Conservation (phyloP, 1,140 invertebrate species). For the Cherax quadricarinatus region DNA sequence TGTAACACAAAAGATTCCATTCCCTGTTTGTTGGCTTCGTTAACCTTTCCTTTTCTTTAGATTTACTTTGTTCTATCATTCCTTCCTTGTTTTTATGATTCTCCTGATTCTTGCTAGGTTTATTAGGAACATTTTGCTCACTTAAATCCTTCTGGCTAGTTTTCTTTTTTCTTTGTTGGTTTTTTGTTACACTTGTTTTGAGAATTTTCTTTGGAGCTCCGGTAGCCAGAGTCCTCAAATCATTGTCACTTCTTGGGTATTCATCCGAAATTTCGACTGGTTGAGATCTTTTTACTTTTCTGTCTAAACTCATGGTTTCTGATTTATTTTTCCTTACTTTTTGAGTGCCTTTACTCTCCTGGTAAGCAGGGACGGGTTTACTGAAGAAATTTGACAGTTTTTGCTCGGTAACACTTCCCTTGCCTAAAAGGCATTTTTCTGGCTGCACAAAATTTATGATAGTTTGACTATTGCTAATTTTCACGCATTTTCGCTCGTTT, state of each 20-base stretch:
- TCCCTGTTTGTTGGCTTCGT: not conserved
- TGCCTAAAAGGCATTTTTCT: not conserved
- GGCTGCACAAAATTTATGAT: not conserved
- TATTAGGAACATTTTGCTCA: not conserved
- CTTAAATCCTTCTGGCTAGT: slow-evolving; percentile 26
- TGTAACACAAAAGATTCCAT: slow-evolving; percentile 15
- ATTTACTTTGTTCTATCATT: not conserved
- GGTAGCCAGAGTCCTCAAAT: not conserved
- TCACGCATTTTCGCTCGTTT: slow-evolving; percentile 2
- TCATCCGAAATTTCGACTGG: slow-evolving; percentile 50
- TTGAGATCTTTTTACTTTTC: not conserved
- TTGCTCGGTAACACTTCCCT: not conserved
- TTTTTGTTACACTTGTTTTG: slow-evolving; percentile 15
- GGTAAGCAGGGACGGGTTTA: too few relatives aligned
- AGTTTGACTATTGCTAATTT: slow-evolving; percentile 5
- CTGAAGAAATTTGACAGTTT: not conserved
- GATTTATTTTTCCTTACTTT: not conserved
- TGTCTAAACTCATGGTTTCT: not conserved
- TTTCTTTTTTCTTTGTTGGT: slow-evolving; percentile 48
- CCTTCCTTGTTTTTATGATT: not conserved
- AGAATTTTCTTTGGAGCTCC: not conserved
- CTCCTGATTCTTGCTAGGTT: slow-evolving; percentile 13
- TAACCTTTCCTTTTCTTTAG: not conserved
- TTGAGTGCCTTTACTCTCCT: not conserved
- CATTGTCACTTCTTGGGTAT: slow-evolving; percentile 58